Percentiles rank a stretch among this genome's conserved stretches.
Evolutionary conservation across 2,888 invertebrate genomes (phyloP).

Genomic region (Branchipolynoe longqiensis): DNA sequence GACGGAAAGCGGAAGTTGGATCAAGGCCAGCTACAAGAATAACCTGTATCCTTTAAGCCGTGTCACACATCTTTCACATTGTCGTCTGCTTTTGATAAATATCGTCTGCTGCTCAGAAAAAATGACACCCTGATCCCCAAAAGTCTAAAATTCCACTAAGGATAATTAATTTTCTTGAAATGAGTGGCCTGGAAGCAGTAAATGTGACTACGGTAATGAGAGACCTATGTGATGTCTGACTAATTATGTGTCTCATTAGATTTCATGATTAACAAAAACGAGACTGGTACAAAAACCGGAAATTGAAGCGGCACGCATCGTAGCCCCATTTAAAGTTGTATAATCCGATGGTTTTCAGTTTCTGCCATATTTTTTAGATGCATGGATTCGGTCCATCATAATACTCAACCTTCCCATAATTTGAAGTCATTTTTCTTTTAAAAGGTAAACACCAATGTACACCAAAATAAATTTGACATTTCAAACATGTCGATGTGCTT

Average conservation of each 20-base stretch:
- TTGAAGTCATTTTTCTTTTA: too few relatives aligned
- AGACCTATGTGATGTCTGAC: background rate
- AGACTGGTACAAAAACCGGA: too few relatives aligned
- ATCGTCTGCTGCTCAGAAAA: background rate
- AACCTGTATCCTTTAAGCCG: conserved; percentile 84
- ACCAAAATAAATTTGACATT: background rate
- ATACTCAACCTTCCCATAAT: too few relatives aligned
- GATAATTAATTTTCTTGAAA: background rate
- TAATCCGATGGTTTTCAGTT: too few relatives aligned
- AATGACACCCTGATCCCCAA: background rate
- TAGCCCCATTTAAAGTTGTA: too few relatives aligned
- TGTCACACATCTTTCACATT: background rate
- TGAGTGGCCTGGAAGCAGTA: background rate
- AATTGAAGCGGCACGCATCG: too few relatives aligned
- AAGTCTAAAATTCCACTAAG: background rate
- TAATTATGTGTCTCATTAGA: background rate
- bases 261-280: too few relatives aligned
- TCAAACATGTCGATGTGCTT: too few relatives aligned
- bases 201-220: background rate
- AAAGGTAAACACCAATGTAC: too few relatives aligned
- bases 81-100: background rate
- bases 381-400: too few relatives aligned
- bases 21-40: conserved; percentile 96
- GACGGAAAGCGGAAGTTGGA: conserved; percentile 97
- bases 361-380: too few relatives aligned